Base-by-base conservation (phyloP, 2,113 vertebrate species). In the Pituophis catenifer region DNA sequence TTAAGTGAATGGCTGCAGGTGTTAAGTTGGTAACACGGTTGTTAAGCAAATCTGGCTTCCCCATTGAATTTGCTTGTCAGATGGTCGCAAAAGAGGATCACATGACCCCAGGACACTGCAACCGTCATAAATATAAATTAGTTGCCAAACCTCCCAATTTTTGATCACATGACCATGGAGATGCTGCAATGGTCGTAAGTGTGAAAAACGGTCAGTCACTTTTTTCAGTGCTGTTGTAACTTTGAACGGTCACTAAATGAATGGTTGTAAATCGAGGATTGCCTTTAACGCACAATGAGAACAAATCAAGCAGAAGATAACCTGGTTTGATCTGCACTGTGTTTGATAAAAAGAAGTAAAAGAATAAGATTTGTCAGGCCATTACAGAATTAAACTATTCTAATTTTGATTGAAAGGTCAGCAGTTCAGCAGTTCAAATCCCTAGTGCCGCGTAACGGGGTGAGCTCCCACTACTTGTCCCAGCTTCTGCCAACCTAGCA, bases 301-400 rank as follows among this genome's bases (percentile, higher is more conserved):
- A 62, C 58, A 94, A 94, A 92, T 48, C 29, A 52, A 52, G 2
- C 65, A 59, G 87, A 87, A 17, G 23, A 44, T 54, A 81, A 91
- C 62, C 53, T 0, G 91, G n/a, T 33, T 65, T 75, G 70, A 93
- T 93, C 93, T 53, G 93, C 92, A 81, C 94, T 91, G 19, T 90
- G 95, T 93, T 96, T 94, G 65, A 93, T 95, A 93, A 93, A 70
- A n/a, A 92, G 93, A 91, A 92, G 88, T n/a, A 44, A 86, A 90
- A 94, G 52, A 50, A n/a, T 44, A 95, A 54, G 92, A 91, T 93
- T 94, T 93, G 91, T 94, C 92, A 87, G 65, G n/a, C 13, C 65
- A 15, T 70, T 33, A 70, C 29, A 70, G 29, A 70, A 75, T 33
- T 33, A 33, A 75, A 33, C 65, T 70, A 70, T 33, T 33, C 13